Conservation (phyloP, 2,888 invertebrate species). For the Melipona beecheii region DNA sequence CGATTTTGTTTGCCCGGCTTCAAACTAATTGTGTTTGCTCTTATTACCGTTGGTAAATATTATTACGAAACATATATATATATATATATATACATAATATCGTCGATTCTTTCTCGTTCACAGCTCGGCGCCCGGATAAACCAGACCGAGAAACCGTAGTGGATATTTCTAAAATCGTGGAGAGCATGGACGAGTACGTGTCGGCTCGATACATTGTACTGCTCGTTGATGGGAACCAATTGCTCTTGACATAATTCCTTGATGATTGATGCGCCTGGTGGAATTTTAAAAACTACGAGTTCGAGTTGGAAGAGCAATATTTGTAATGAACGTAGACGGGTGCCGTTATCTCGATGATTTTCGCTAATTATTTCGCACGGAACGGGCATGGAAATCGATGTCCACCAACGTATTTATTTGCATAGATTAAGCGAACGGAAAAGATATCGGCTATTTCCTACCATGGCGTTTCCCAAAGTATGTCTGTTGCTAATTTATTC, state of each 20-base stretch:
- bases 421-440: conserved; percentile 35
- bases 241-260: neutral
- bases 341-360: no score
- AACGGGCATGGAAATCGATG: conserved; percentile 8
- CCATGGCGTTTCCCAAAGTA: conserved; percentile 5
- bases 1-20: neutral
- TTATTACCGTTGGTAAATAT: neutral
- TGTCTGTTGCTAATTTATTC: conserved; percentile 48
- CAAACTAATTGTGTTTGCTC: neutral
- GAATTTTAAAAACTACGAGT: neutral
- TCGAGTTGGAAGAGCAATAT: neutral
- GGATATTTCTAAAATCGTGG: neutral
- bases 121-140: neutral
- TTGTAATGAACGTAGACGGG: neutral
- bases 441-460: neutral
- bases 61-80: neutral
- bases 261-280: neutral
- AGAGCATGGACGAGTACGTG: neutral
- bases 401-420: conserved; percentile 37
- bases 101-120: neutral
- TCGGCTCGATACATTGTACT: neutral
- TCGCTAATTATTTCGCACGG: neutral
- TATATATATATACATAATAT: no score
- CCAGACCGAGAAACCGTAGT: neutral
- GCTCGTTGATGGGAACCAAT: neutral